Evolutionary conservation across 1,140 invertebrate species (phyloP).

Genomic region (Drosophila serrata): DNA sequence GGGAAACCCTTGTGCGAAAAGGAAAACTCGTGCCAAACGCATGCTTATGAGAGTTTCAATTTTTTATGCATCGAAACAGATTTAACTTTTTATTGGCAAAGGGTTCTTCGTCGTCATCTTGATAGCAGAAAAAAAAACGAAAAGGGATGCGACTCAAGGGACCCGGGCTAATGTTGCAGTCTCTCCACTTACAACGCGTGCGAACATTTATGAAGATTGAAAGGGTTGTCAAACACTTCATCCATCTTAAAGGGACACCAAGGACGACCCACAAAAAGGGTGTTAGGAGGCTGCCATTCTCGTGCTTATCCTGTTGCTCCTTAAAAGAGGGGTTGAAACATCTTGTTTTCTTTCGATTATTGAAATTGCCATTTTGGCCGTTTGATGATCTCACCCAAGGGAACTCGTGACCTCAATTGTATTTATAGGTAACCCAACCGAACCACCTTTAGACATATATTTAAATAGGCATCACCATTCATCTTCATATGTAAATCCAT

Average conservation of each 20-base stretch:
- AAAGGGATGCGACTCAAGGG: conserved; percentile 79
- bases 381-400: conserved; percentile 69
- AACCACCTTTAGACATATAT: conserved; percentile 40
- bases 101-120: conserved; percentile 73
- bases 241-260: conserved; percentile 67
- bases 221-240: conserved; percentile 85
- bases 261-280: conserved; percentile 35
- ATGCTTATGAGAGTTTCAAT: conserved; percentile 84
- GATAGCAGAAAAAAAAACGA: conserved; percentile 65
- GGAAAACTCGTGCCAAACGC: conserved; percentile 70
- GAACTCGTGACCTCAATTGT: conserved; percentile 73
- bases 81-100: conserved; percentile 81
- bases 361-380: conserved; percentile 73
- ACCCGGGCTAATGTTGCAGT: conserved; percentile 71
- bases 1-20: conserved; percentile 22
- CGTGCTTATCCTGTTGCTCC: conserved; percentile 49
- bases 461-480: conserved; percentile 67
- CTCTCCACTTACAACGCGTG: conserved; percentile 55
- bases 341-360: conserved; percentile 84
- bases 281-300: conserved; percentile 36
- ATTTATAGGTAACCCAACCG: conserved; percentile 24
- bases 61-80: conserved; percentile 85
- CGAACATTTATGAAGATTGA: conserved; percentile 85
- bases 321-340: conserved; percentile 52
- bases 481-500: conserved; percentile 82